Percentiles rank a stretch among this genome's conserved stretches.
Evolutionary conservation across 2,888 invertebrate genomes (phyloP).

Genomic region (Lordiphosa fenestrarum): DNA sequence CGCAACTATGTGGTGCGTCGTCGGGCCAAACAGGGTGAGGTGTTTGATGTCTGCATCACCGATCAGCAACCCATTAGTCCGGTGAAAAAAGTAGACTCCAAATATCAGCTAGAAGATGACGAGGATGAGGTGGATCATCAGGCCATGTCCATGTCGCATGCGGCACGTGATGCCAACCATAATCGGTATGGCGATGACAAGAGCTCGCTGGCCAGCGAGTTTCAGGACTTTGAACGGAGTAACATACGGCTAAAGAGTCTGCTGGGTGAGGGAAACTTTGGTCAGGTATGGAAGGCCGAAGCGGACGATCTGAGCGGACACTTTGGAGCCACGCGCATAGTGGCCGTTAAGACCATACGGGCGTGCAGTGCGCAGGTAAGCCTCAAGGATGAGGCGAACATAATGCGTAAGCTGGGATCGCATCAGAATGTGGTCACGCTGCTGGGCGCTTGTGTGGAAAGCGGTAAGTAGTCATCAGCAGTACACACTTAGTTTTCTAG

Average conservation of each 20-base stretch:
- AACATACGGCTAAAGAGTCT: conserved; percentile 89
- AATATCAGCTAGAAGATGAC: conserved; percentile 58
- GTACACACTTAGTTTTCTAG: not conserved
- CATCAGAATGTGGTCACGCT: conserved; percentile 92
- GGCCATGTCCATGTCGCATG: conserved; percentile 26
- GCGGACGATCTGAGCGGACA: conserved; percentile 90
- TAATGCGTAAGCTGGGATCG: conserved; percentile 91
- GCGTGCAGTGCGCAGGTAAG: conserved; percentile 89
- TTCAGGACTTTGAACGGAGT: conserved; percentile 87
- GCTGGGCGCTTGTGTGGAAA: conserved; percentile 90
- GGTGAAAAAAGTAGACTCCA: conserved; percentile 77
- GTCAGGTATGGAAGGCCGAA: conserved; percentile 93
- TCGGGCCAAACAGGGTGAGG: conserved; percentile 80
- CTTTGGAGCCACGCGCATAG: conserved; percentile 88
- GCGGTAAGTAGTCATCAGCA: conserved; percentile 82
- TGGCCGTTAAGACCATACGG: conserved; percentile 92
- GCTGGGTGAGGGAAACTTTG: conserved; percentile 92
- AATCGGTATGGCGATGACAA: conserved; percentile 66
- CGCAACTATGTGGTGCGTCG: conserved; percentile 82
- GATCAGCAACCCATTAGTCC: conserved; percentile 81
- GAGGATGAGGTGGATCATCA: conserved; percentile 68
- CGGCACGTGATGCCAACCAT: conserved; percentile 56
- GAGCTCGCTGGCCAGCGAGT: conserved; percentile 75
- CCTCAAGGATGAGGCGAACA: conserved; percentile 89
- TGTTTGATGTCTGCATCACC: conserved; percentile 84